Conservation (phyloP, 2,113 vertebrate species). For the Semnornis frantzii region DNA sequence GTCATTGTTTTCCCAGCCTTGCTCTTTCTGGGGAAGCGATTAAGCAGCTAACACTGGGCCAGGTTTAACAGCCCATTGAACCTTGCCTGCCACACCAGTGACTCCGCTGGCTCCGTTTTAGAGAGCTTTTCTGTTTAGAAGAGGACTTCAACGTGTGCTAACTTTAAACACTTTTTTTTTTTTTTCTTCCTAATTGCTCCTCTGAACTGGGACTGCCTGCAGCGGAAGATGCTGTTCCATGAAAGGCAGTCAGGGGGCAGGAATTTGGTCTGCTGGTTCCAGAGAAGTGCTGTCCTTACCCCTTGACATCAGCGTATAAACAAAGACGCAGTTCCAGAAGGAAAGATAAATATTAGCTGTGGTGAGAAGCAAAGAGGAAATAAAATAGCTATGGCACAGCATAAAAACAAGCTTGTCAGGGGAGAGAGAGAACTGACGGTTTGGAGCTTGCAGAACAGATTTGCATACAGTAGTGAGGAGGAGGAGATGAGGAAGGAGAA, state of each 20-base stretch:
- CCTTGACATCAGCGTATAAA: not conserved
- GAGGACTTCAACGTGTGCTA: not conserved
- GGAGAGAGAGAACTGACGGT: not conserved
- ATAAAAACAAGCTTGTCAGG: not conserved
- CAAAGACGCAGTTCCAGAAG: not conserved
- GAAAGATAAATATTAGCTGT: constrained; percentile 34
- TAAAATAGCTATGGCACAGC: constrained; percentile 32
- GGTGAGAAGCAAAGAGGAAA: constrained; percentile 33
- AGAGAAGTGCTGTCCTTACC: not conserved
- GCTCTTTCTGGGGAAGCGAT: not conserved
- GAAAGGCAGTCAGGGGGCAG: constrained; percentile 37
- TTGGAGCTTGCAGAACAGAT: constrained; percentile 29
- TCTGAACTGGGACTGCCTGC: not conserved
- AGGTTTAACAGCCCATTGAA: not conserved
- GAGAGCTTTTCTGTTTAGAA: not conserved
- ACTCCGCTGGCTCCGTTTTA: not conserved
- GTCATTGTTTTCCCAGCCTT: not conserved
- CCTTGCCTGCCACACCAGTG: not conserved
- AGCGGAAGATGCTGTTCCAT: not conserved
- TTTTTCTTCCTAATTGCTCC: not conserved
- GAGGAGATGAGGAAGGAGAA: constrained; percentile 66
- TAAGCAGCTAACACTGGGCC: not conserved
- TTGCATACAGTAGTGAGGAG: constrained; percentile 61
- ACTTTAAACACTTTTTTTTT: not conserved
- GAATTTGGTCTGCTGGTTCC: not conserved